Evolutionary conservation across 2,113 vertebrate genomes (phyloP).

Genomic region (Vulpes ferrilata): DNA sequence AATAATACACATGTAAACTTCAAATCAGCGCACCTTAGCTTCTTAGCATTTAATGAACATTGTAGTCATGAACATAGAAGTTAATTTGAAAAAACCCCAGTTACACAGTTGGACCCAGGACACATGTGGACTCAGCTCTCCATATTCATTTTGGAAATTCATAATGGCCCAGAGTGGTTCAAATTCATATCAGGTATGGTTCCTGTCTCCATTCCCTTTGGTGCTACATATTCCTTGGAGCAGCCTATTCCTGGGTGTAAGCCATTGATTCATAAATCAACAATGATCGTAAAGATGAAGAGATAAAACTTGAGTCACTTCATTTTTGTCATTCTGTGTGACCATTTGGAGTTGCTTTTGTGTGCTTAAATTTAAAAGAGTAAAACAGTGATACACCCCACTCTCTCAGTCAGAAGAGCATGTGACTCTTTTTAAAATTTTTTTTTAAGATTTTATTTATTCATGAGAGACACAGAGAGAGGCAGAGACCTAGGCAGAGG

Average conservation of each 20-base stretch:
- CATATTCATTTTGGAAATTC: not conserved
- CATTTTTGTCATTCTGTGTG: slow-evolving; percentile 6
- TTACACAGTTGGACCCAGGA: not conserved
- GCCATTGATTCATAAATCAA: slow-evolving; percentile 9
- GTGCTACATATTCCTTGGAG: not conserved
- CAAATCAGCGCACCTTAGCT: not conserved
- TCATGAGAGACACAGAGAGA: too few species aligned
- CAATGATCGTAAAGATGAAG: not conserved
- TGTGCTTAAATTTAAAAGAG: slow-evolving; percentile 39
- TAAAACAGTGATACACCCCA: not conserved
- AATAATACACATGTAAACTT: not conserved
- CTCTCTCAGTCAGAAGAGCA: not conserved
- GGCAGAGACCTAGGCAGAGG: too few species aligned
- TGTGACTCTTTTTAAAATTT: not conserved
- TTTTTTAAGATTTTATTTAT: too few species aligned
- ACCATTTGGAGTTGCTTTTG: not conserved
- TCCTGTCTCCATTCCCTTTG: not conserved
- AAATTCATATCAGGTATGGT: not conserved
- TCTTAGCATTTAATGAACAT: slow-evolving; percentile 22
- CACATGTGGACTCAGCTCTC: not conserved
- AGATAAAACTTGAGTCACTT: not conserved
- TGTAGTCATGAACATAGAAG: not conserved
- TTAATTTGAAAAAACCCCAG: not conserved
- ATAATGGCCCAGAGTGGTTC: not conserved
- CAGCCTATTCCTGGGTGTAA: not conserved